phyloP scores from a whole-genome alignment of 1,140 invertebrate genomes.

The Procambarus virginalis region DNA sequence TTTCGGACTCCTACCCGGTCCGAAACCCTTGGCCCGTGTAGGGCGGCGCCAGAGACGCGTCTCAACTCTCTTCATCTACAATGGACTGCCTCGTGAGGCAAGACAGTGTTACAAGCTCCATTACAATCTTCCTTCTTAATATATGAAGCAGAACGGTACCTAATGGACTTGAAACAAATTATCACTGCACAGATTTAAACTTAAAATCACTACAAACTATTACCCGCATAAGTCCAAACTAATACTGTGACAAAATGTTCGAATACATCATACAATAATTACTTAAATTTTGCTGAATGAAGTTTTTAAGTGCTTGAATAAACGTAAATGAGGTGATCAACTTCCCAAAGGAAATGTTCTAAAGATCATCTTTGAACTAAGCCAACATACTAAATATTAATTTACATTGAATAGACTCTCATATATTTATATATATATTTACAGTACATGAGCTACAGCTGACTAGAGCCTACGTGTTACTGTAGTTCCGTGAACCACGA shows the following conservation, averaged over 20 bases:
- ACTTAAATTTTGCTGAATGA: neutral
- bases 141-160: neutral
- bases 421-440: neutral
- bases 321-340: neutral
- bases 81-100: neutral
- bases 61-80: neutral
- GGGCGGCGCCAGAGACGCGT: neutral
- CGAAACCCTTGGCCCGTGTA: neutral
- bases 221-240: slow-evolving; percentile 2
- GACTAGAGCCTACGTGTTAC: slow-evolving; percentile 6
- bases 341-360: neutral
- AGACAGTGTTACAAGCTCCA: neutral
- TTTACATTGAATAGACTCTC: neutral
- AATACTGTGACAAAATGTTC: slow-evolving; percentile 9
- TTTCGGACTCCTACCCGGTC: neutral
- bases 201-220: slow-evolving; percentile 1
- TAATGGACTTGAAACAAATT: neutral
- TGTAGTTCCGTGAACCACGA: slow-evolving; percentile 1
- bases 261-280: neutral
- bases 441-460: neutral
- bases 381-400: neutral
- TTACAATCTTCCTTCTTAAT: neutral
- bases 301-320: neutral
- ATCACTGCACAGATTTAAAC: slow-evolving; percentile 4
- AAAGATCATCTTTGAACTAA: neutral